A percentile compares a stretch with the other conserved stretches of the same genome.
phyloP scores from a whole-genome alignment of 2,888 invertebrate genomes.

The Ormyrus nitidulus region DNA sequence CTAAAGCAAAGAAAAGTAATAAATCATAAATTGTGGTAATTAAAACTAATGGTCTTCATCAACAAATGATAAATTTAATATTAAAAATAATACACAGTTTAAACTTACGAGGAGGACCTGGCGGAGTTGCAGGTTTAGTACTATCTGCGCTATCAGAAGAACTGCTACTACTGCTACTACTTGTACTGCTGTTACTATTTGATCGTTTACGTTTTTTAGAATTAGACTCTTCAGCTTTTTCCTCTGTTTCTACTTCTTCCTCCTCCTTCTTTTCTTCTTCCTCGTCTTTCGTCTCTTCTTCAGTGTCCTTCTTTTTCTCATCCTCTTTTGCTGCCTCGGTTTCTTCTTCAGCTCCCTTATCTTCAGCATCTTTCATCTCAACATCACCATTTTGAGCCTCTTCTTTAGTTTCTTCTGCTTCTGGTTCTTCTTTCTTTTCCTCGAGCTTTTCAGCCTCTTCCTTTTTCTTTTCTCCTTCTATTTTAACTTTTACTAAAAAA shows the following conservation, averaged over 20 bases:
- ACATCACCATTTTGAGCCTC: conserved; percentile 56
- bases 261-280: conserved; percentile 68
- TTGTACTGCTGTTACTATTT: conserved; percentile 77
- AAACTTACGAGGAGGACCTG: conserved; percentile 61
- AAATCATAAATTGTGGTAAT: too few species aligned
- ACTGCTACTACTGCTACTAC: conserved; percentile 74
- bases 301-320: conserved; percentile 65
- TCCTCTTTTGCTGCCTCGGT: conserved; percentile 68
- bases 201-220: conserved; percentile 77
- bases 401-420: conserved; percentile 30
- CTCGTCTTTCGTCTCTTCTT: conserved; percentile 67
- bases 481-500: conserved; percentile 58
- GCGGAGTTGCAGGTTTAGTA: conserved; percentile 72
- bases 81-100: background rate
- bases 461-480: conserved; percentile 63
- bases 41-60: too few species aligned
- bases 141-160: conserved; percentile 76
- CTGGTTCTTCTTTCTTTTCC: conserved; percentile 49
- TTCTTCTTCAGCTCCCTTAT: conserved; percentile 62
- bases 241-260: conserved; percentile 68
- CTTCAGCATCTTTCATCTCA: conserved; percentile 55
- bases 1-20: conserved; percentile 41
- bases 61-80: conserved; percentile 2
- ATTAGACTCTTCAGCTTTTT: conserved; percentile 69
- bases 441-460: conserved; percentile 62